A percentile compares a stretch with the other conserved stretches of the same genome.
Conservation (phyloP, 2,888 invertebrate genomes). For the Hemithea aestivaria region DNA sequence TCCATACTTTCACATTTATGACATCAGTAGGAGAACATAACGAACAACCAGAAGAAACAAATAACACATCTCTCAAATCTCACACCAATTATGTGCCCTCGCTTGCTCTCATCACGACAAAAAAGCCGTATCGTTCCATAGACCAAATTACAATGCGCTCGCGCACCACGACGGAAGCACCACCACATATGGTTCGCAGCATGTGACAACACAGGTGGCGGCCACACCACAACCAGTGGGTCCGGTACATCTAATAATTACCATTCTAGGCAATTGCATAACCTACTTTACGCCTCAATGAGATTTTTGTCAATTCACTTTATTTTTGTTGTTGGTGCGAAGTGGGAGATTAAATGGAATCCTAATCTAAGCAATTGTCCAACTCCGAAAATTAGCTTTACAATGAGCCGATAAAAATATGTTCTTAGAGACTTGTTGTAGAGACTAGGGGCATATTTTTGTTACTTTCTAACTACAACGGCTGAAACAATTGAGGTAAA, state of each 20-base stretch:
- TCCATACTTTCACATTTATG: no score
- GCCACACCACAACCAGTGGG: conserved; percentile 54
- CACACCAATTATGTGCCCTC: no score
- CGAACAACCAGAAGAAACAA: no score
- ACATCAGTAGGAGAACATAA: no score
- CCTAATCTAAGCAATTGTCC: no score
- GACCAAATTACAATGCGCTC: conserved; percentile 35
- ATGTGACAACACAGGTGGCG: conserved; percentile 64
- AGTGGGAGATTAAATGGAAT: conserved; percentile 4
- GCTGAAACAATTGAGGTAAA: no score
- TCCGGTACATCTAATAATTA: conserved; percentile 25
- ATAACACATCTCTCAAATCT: no score
- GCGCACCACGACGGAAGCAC: conserved; percentile 53
- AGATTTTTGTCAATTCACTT: conserved; percentile 11
- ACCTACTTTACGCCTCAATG: conserved; percentile 18
- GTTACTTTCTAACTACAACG: no score
- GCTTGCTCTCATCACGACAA: not conserved
- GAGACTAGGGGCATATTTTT: no score
- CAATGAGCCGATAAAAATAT: no score
- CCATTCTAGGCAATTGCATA: conserved; percentile 12
- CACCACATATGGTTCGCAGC: conserved; percentile 56
- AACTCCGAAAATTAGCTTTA: no score
- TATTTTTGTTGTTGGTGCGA: not conserved
- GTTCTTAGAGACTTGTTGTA: no score
- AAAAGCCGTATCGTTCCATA: conserved; percentile 30